phyloP scores from a whole-genome alignment of 2,888 invertebrate species.

The Merodon equestris region DNA sequence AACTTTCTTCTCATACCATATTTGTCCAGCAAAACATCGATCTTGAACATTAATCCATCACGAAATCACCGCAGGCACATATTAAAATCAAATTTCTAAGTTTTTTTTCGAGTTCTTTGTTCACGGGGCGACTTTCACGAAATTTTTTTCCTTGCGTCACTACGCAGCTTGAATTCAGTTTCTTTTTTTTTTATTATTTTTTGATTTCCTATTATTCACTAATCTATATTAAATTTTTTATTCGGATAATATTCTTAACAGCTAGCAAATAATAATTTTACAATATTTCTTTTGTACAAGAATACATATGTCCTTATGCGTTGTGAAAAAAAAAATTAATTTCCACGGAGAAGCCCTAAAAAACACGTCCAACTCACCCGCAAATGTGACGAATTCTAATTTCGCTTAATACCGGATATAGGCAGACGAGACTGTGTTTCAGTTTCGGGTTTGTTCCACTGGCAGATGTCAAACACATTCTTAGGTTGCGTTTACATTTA shows the following conservation, averaged over 20 bases:
- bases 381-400: constrained; percentile 61
- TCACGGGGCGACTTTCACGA: constrained; percentile 59
- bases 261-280: constrained; percentile 47
- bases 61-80: constrained; percentile 45
- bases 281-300: constrained; percentile 17
- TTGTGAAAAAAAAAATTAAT: constrained; percentile 42
- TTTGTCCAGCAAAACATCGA: constrained; percentile 32
- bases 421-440: not conserved
- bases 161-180: constrained; percentile 27
- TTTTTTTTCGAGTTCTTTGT: constrained; percentile 38
- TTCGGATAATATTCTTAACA: constrained; percentile 55
- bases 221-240: constrained; percentile 26
- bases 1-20: constrained; percentile 52
- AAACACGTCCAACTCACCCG: constrained; percentile 70
- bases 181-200: constrained; percentile 3
- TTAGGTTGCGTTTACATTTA: not conserved
- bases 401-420: constrained; percentile 15
- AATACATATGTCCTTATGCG: constrained; percentile 45
- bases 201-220: constrained; percentile 45
- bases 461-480: constrained; percentile 12
- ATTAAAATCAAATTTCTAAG: constrained; percentile 10
- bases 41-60: constrained; percentile 11
- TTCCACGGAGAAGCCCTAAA: constrained; percentile 58
- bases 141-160: constrained; percentile 49
- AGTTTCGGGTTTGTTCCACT: constrained; percentile 23